Evolutionary conservation across 2,888 invertebrate genomes (phyloP).

Genomic region (Rhagonycha fulva): DNA sequence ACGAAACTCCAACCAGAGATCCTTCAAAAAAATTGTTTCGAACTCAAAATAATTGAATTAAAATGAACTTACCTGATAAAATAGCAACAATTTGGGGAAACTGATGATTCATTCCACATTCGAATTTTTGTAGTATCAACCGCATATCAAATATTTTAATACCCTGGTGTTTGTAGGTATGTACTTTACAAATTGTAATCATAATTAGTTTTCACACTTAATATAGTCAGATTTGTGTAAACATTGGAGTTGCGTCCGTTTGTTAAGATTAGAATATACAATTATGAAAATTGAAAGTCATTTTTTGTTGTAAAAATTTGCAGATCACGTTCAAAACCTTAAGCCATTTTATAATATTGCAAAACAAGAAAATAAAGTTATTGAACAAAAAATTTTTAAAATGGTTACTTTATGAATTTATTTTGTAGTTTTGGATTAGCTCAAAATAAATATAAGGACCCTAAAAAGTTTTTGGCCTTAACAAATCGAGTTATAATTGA

Average conservation of each 20-base stretch:
- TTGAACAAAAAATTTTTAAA: too few species aligned
- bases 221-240: neutral
- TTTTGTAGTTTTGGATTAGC: too few species aligned
- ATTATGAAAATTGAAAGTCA: neutral
- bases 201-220: neutral
- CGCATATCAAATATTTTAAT: neutral
- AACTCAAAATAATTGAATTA: neutral
- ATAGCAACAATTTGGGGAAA: constrained; percentile 12
- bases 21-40: constrained; percentile 42
- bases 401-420: too few species aligned
- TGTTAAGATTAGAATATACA: neutral
- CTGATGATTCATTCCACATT: neutral
- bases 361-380: too few species aligned
- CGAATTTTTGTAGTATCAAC: neutral
- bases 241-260: neutral
- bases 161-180: neutral
- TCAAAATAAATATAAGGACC: too few species aligned
- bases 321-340: too few species aligned
- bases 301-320: neutral
- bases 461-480: too few species aligned
- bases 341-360: too few species aligned
- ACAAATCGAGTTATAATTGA: too few species aligned
- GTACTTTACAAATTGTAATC: neutral
- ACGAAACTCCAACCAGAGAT: constrained; percentile 46
- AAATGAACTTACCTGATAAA: neutral